Base-by-base conservation (phyloP, 2,113 vertebrate genomes). In the Hepsetus odoe region DNA sequence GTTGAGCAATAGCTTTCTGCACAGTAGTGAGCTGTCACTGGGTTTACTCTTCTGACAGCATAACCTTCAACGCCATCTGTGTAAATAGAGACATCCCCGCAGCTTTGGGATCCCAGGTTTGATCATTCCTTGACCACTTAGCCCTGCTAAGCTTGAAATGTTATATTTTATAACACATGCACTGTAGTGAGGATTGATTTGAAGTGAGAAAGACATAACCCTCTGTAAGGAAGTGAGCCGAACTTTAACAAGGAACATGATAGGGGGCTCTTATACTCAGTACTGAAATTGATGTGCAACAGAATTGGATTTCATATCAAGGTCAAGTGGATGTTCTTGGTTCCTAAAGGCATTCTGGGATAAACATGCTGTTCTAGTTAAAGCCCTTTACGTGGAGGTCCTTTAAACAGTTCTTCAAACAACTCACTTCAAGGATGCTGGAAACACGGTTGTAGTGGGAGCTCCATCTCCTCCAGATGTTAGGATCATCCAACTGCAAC, bases 81-180 rank as follows among this genome's bases (percentile, higher is more conserved):
- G 35, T 26, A 62, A 71, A 51, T 8, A 72, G 40, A 71, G 14
- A 28, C 7, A 9, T 53, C 44, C n/a, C 30, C 53, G 32, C 22
- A 22, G n/a, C n/a, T 69, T 49, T 78, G 14, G 14, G 70, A 55
- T 70, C 38, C 30, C 20, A 10, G 74, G 51, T 30, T 35, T 69
- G 38, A 32, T 58, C 65, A 77, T 33, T 46, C 65, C 4, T 5
- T n/a, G n/a, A n/a, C n/a, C n/a, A n/a, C n/a, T n/a, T n/a, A n/a
- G n/a, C n/a, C n/a, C n/a, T n/a, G n/a, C n/a, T n/a, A n/a, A n/a
- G n/a, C 46, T 28, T 61, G 38, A 44, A 16, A 55, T 16, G 55
- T n/a, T 14, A 51, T 38, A 12, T 28, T 66, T 49, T 7, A n/a
- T 7, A 1, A 14, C 58, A 3, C 13, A 44, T 51, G 11, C 38